Conservation (phyloP, 1,140 invertebrate species). For the Streblospio benedicti region DNA sequence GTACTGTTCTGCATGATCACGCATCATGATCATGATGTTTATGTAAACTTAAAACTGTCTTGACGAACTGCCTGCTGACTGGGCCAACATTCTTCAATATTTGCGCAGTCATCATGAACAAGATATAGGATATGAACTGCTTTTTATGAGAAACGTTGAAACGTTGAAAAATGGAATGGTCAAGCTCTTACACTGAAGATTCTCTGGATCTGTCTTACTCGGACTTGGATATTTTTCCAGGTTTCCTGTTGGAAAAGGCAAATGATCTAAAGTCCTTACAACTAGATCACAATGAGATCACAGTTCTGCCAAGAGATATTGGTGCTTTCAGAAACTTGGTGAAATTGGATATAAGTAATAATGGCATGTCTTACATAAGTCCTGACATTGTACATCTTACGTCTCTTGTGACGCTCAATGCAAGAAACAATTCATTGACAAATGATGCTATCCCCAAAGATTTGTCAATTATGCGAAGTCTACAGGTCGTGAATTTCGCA, state of each 20-base stretch:
- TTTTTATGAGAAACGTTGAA: too few species aligned
- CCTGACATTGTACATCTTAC: conserved; percentile 62
- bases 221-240: conserved; percentile 34
- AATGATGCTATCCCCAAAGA: conserved; percentile 77
- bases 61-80: too few species aligned
- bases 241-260: conserved; percentile 25
- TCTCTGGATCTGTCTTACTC: conserved; percentile 39
- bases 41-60: too few species aligned
- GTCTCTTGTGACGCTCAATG: conserved; percentile 66
- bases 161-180: too few species aligned
- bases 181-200: too few species aligned
- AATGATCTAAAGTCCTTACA: conserved; percentile 29
- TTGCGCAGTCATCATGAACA: too few species aligned
- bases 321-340: conserved; percentile 47
- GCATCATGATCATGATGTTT: too few species aligned
- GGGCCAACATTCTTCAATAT: too few species aligned
- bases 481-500: conserved; percentile 82
- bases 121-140: too few species aligned
- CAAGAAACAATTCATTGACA: conserved; percentile 76
- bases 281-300: conserved; percentile 44
- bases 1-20: too few species aligned
- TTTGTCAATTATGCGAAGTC: conserved; percentile 53
- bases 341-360: conserved; percentile 77
- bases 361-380: conserved; percentile 66
- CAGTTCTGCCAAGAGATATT: conserved; percentile 37